Evolutionary conservation across 2,797 vertebrate genomes (phyloP).

Genomic region (Craterocephalus amniculus): DNA sequence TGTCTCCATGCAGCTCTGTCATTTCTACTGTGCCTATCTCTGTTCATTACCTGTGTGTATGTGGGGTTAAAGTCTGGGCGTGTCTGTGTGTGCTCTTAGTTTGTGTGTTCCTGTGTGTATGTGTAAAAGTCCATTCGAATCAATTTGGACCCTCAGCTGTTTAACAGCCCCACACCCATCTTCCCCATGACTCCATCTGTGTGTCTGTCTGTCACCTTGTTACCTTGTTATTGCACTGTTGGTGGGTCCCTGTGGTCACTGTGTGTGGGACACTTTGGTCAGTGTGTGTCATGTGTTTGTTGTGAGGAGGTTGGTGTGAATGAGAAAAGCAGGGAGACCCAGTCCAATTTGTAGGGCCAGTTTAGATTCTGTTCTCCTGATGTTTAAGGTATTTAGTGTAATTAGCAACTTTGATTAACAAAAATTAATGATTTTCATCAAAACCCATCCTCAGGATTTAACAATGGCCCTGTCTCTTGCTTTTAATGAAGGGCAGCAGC

Average conservation of each 20-base stretch:
- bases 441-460: not conserved
- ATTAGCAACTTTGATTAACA: too few relatives aligned
- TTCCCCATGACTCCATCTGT: conserved; percentile 37
- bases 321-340: conserved; percentile 13
- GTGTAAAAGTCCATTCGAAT: conserved; percentile 75
- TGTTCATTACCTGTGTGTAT: conserved; percentile 55
- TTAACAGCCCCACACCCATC: conserved; percentile 33
- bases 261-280: conserved; percentile 70
- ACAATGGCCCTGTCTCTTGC: not conserved
- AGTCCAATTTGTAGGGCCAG: not conserved
- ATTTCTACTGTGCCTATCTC: conserved; percentile 57
- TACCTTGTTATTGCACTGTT: conserved; percentile 64
- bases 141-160: conserved; percentile 84
- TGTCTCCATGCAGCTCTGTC: conserved; percentile 68
- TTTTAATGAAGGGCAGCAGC: not conserved
- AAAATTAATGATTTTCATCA: too few relatives aligned
- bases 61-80: conserved; percentile 48
- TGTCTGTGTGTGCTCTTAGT: conserved; percentile 62
- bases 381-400: not conserved
- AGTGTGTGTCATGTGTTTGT: conserved; percentile 35
- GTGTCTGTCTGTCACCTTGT: conserved; percentile 54
- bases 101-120: conserved; percentile 46
- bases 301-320: not conserved
- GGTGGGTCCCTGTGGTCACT: conserved; percentile 73
- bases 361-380: not conserved